Evolutionary conservation across 1,140 invertebrate genomes (phyloP).

Genomic region (Heterodera schachtii): DNA sequence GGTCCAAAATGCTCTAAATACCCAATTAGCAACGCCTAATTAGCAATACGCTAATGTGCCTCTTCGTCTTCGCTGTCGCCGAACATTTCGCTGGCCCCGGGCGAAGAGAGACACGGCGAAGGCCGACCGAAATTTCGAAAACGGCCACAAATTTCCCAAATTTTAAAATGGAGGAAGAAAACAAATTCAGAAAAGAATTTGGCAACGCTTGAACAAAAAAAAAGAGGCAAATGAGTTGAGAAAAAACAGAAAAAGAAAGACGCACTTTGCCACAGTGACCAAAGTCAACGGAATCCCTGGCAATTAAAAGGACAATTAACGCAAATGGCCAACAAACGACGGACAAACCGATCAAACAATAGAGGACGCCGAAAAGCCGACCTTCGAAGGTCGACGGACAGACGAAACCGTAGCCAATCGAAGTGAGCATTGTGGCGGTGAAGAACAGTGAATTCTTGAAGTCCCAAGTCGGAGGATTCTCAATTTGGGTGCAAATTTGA

Average conservation of each 20-base stretch:
- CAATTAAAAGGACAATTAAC: slow-evolving; percentile 7
- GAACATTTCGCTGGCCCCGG: slow-evolving; percentile 45
- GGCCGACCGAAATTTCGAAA: slow-evolving; percentile 48
- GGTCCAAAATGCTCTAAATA: slow-evolving; percentile 57
- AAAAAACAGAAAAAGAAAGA: background rate
- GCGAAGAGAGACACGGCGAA: background rate
- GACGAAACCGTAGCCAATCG: slow-evolving; percentile 64
- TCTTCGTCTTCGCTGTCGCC: slow-evolving; percentile 63
- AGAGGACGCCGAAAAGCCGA: slow-evolving; percentile 60
- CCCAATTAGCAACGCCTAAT: background rate
- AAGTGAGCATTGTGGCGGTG: slow-evolving; percentile 64
- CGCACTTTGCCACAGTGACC: slow-evolving; percentile 61
- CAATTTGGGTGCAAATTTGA: background rate
- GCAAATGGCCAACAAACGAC: background rate
- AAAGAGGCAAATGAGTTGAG: background rate
- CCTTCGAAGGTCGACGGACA: slow-evolving; percentile 60
- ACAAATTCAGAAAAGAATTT: slow-evolving; percentile 57
- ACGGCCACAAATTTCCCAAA: slow-evolving; percentile 59
- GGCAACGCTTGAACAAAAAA: slow-evolving; percentile 35
- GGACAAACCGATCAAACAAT: slow-evolving; percentile 60
- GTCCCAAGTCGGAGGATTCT: slow-evolving; percentile 55
- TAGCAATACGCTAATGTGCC: slow-evolving; percentile 5
- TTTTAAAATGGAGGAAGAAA: slow-evolving; percentile 42
- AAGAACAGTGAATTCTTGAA: slow-evolving; percentile 63
- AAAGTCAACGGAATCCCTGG: slow-evolving; percentile 63